phyloP scores from a whole-genome alignment of 2,888 invertebrate species.

The Lasioglossum zephyrum region DNA sequence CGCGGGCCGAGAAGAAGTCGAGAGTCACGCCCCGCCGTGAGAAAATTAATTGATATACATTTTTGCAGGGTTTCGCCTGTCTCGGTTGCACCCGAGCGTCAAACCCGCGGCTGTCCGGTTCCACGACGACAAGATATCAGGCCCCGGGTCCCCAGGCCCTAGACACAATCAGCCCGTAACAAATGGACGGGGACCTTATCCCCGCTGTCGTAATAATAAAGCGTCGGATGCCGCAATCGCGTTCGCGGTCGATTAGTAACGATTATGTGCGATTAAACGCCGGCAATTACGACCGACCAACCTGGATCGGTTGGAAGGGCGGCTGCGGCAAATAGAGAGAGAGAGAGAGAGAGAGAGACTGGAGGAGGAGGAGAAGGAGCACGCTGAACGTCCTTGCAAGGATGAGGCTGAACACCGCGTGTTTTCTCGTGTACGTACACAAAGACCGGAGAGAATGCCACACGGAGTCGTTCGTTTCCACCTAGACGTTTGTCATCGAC shows the following conservation, averaged over 20 bases:
- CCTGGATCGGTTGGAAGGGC: conserved; percentile 9
- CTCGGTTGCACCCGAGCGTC: conserved; percentile 25
- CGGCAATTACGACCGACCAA: conserved; percentile 73
- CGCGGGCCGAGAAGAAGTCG: conserved; percentile 47
- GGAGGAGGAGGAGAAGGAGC: not conserved
- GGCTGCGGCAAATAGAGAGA: not conserved
- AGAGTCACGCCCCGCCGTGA: conserved; percentile 68
- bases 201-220: conserved; percentile 77
- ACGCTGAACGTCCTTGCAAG: conserved; percentile 79
- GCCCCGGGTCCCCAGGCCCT: not conserved
- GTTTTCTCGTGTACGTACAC: not conserved
- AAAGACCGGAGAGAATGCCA: not conserved
- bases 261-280: conserved; percentile 82
- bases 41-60: conserved; percentile 73
- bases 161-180: conserved; percentile 73
- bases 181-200: conserved; percentile 71
- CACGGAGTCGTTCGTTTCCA: conserved; percentile 32
- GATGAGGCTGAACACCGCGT: conserved; percentile 66
- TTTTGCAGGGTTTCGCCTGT: conserved; percentile 58
- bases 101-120: not conserved
- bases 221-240: conserved; percentile 77
- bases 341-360: not conserved
- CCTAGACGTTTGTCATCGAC: conserved; percentile 56
- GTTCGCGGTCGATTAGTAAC: conserved; percentile 80
- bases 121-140: not conserved